Percentiles rank a stretch among this genome's conserved stretches.
Conservation (phyloP, 2,888 invertebrate species). For the Ecliptopera silaceata region DNA sequence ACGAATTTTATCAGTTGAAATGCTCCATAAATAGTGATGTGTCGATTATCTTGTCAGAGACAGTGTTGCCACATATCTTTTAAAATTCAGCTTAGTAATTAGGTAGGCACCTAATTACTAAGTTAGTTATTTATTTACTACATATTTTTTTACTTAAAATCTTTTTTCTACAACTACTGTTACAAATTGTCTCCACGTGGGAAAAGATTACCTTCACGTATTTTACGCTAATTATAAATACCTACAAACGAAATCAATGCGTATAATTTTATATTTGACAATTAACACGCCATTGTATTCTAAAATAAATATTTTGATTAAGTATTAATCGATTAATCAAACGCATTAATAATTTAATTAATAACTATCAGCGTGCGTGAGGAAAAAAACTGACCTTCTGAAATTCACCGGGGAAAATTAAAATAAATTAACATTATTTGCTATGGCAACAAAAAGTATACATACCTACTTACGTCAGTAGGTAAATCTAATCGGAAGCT, state of each 20-base stretch:
- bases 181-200: neutral
- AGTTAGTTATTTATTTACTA: too few relatives aligned
- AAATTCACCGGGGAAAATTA: neutral
- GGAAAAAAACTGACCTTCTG: conserved; percentile 1
- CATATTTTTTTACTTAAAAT: neutral
- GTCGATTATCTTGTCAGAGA: too few relatives aligned
- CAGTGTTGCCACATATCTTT: too few relatives aligned
- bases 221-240: conserved; percentile 4
- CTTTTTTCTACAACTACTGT: neutral
- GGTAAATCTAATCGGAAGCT: too few relatives aligned
- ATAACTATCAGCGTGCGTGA: neutral
- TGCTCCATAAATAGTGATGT: too few relatives aligned
- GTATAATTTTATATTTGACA: neutral
- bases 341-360: conserved; percentile 1
- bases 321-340: conserved; percentile 7
- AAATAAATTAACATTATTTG: neutral
- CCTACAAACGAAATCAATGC: conserved; percentile 2
- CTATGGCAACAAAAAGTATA: neutral
- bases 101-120: too few relatives aligned
- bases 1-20: too few relatives aligned
- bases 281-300: conserved; percentile 14
- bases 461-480: neutral
- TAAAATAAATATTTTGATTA: neutral
- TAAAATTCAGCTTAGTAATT: too few relatives aligned
- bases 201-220: neutral